These are phyloP conservation scores for Sula dactylatra DNA, from an alignment of 2,113 vertebrate genomes.

Conservation along the genomic window DNA sequence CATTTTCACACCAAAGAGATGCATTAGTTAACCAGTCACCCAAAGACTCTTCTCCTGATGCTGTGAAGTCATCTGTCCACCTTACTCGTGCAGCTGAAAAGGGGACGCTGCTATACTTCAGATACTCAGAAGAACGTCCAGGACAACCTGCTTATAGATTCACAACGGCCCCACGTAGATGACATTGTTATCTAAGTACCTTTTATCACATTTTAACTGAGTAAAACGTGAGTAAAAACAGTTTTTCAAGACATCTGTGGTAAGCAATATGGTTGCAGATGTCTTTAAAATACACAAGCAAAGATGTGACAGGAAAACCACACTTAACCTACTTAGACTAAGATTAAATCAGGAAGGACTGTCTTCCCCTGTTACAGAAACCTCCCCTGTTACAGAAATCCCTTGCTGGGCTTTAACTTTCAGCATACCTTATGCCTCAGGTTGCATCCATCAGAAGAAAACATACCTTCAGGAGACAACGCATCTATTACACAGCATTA, in stretches of 20 bases:
- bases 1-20: neutral
- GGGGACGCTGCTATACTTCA: neutral
- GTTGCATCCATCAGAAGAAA: neutral
- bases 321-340: slow-evolving; percentile 53
- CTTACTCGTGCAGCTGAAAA: neutral
- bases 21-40: neutral
- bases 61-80: neutral
- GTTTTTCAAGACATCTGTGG: neutral
- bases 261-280: neutral
- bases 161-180: neutral
- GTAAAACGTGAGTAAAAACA: neutral
- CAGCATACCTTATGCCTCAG: neutral
- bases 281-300: neutral
- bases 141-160: neutral
- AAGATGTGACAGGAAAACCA: slow-evolving; percentile 60
- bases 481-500: neutral
- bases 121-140: neutral
- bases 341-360: slow-evolving; percentile 44
- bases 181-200: neutral
- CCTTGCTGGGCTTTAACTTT: neutral
- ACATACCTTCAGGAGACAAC: neutral
- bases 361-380: neutral
- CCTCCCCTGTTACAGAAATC: neutral
- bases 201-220: neutral
- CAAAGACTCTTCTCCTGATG: neutral